Evolutionary conservation across 2,888 invertebrate species (phyloP).

Genomic region (Lasioglossum morio): DNA sequence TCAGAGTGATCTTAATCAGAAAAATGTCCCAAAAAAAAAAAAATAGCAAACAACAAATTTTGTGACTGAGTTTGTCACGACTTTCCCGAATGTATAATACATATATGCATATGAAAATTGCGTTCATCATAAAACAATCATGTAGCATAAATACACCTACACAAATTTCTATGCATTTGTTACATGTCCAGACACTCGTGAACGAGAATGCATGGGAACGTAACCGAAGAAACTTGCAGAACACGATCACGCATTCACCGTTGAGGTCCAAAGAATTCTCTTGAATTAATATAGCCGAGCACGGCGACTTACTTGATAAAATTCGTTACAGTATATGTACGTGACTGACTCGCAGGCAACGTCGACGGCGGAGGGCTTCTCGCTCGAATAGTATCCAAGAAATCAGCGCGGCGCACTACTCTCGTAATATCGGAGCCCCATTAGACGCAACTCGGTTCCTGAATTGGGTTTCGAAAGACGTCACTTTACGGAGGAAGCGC

Average conservation of each 20-base stretch:
- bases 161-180: background rate
- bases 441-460: slow-evolving; percentile 73
- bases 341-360: slow-evolving; percentile 44
- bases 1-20: too few species aligned
- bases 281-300: slow-evolving; percentile 1
- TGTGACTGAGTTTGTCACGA: too few species aligned
- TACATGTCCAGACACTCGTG: background rate
- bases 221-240: background rate
- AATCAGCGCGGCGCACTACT: slow-evolving; percentile 69
- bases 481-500: slow-evolving; percentile 77
- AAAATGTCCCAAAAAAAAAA: too few species aligned
- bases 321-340: slow-evolving; percentile 47
- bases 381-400: slow-evolving; percentile 59
- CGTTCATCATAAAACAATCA: too few species aligned
- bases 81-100: too few species aligned
- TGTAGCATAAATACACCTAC: background rate
- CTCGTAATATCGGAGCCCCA: slow-evolving; percentile 74
- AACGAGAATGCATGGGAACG: background rate
- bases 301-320: slow-evolving; percentile 36
- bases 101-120: too few species aligned
- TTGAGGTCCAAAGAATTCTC: background rate
- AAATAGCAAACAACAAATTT: too few species aligned
- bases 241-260: background rate
- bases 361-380: slow-evolving; percentile 20
- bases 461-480: slow-evolving; percentile 77